phyloP scores from a whole-genome alignment of 2,113 vertebrate genomes.

The Centrocercus urophasianus region DNA sequence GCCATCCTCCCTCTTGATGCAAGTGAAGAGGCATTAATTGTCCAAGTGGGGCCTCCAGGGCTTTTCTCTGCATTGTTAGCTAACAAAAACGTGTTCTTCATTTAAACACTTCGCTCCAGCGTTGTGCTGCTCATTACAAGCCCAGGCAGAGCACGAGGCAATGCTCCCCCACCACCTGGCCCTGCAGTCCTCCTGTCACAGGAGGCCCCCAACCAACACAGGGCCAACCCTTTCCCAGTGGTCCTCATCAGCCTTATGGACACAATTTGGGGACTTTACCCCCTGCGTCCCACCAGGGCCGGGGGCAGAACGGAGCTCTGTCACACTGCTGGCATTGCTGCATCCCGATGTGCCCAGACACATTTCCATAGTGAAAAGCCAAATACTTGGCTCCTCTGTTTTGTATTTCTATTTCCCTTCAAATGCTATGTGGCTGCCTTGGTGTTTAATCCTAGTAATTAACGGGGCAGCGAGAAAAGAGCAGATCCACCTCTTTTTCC shows the following conservation, averaged over 20 bases:
- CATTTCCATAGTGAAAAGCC: background rate
- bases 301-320: background rate
- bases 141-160: background rate
- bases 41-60: background rate
- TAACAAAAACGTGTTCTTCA: background rate
- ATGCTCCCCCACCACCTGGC: background rate
- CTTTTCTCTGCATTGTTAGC: background rate
- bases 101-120: conserved; percentile 14
- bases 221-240: background rate
- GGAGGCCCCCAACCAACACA: background rate
- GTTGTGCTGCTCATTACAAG: conserved; percentile 10
- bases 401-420: background rate
- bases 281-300: background rate
- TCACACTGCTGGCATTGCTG: accelerated
- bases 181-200: background rate
- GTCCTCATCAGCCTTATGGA: background rate
- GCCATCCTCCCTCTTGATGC: background rate
- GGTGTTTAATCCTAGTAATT: conserved; percentile 13
- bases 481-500: background rate
- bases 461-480: background rate
- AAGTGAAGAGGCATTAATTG: conserved; percentile 14
- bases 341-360: background rate
- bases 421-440: background rate
- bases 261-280: background rate
- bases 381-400: background rate